Evolutionary conservation across 1,140 invertebrate genomes (phyloP).

Genomic region (Philopotamus ludificatus): DNA sequence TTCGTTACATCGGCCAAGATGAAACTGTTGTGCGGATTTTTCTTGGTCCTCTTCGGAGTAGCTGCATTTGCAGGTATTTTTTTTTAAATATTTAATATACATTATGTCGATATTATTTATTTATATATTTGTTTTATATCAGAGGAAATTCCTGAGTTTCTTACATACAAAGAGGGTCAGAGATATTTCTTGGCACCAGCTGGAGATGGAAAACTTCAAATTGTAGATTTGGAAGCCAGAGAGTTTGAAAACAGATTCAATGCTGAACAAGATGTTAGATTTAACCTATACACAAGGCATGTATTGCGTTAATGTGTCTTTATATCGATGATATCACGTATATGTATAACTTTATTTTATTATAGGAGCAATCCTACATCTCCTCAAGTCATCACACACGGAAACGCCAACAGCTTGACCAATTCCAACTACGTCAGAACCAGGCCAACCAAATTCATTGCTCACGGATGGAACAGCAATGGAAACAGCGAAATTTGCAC

Average conservation of each 20-base stretch:
- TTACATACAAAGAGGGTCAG: conserved; percentile 28
- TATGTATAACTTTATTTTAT: too few relatives aligned
- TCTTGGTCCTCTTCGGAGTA: background rate
- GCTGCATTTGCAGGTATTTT: background rate
- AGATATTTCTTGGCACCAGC: conserved; percentile 27
- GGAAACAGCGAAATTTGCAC: conserved; percentile 34
- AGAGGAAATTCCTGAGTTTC: background rate
- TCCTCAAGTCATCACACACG: background rate
- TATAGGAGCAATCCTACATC: background rate
- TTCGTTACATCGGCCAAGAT: background rate
- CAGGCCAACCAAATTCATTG: conserved; percentile 36
- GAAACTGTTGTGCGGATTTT: background rate
- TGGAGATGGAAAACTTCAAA: conserved; percentile 21
- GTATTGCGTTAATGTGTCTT: background rate
- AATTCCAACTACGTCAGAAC: conserved; percentile 19
- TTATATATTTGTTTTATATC: too few relatives aligned
- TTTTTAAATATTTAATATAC: too few relatives aligned
- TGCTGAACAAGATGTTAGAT: conserved; percentile 19
- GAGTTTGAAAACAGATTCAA: conserved; percentile 12
- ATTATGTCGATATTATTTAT: too few relatives aligned
- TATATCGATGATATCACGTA: background rate
- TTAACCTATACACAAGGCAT: conserved; percentile 31
- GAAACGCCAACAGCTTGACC: background rate
- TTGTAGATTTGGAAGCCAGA: conserved; percentile 23
- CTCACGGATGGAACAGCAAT: conserved; percentile 43